These are phyloP conservation scores for Drosophila pseudoobscura DNA, from an alignment of 1,140 invertebrate species.

Conservation along the genomic window DNA sequence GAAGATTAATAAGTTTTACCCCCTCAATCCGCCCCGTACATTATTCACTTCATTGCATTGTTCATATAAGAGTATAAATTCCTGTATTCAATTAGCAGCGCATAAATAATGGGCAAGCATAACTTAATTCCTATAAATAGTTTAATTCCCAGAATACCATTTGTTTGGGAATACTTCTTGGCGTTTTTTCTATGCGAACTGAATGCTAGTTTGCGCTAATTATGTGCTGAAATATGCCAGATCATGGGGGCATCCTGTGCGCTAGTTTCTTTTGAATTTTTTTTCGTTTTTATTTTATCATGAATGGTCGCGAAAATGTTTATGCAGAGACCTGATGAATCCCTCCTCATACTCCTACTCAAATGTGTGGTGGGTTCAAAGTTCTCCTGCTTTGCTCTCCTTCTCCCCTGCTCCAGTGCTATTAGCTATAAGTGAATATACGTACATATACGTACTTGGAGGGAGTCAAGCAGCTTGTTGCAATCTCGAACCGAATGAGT, in stretches of 20 bases:
- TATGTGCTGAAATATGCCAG: constrained; percentile 64
- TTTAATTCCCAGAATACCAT: constrained; percentile 25
- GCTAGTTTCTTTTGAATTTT: constrained; percentile 15
- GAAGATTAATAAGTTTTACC: too few species aligned
- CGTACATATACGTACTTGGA: constrained; percentile 28
- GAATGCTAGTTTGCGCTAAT: constrained; percentile 53
- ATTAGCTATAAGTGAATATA: constrained; percentile 61
- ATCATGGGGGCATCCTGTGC: constrained; percentile 56
- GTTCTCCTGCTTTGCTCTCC: constrained; percentile 17
- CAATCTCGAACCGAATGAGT: constrained; percentile 72
- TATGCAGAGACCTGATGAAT: constrained; percentile 38
- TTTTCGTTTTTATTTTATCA: constrained; percentile 27
- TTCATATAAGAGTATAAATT: neutral
- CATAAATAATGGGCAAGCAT: constrained; percentile 22
- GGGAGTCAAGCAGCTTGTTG: constrained; percentile 65
- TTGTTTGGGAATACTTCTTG: constrained; percentile 19
- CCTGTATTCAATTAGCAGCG: neutral
- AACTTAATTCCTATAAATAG: constrained; percentile 42
- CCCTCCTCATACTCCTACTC: constrained; percentile 7
- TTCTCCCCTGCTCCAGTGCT: constrained; percentile 22
- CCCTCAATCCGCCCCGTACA: too few species aligned
- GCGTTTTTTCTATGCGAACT: constrained; percentile 32
- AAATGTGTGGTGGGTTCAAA: constrained; percentile 30
- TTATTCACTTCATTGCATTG: too few species aligned
- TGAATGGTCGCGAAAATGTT: constrained; percentile 41